Base-by-base conservation (phyloP, 92 coral and sea anemone species). In the Siderastrea radians region DNA sequence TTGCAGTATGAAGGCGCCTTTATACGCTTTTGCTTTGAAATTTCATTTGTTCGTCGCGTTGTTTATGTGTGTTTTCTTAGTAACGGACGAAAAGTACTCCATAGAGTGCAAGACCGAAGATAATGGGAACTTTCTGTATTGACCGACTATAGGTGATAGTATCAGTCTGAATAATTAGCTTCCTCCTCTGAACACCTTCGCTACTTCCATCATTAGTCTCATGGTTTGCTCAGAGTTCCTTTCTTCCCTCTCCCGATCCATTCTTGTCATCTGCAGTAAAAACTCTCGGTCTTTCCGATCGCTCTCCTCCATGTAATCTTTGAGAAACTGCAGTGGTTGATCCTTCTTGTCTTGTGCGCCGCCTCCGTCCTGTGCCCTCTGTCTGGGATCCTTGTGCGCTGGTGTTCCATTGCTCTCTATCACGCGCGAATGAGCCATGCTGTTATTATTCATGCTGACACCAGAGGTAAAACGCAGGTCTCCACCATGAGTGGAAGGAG, bases 211-310 rank as follows among this genome's bases (percentile, higher is more conserved):
- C 87, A 85, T 85, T 64, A 90, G 87, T 9, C 84, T 79, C 90
- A 74, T 90, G 57, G 83, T 90, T 14, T 90, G 82, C 54, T 90
- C 86, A 1, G 52, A 73, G 52, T 82, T 87, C 17, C 86, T 72
- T 58, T 90, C 93, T 16, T 90, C 93, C 13, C 93, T 73, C 47
- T 90, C 93, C 50, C 86, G 86, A 49, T 90, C 93, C 72, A 90
- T 68, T 48, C 84, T 65, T 14, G 93, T 72, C 60, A 90, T 82
- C 76, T 85, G 90, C 48, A 90, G 83, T 5, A 90, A 52, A 68
- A 90, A 85, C 72, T 90, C 93, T 54, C 86, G 79, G 90, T 90
- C 93, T 50, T 69, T 85, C 19, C 79, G 83, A 66, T 90, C 93
- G 74, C 93, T 90, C 16, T 90, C 93, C 47, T 72, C 80, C 82